Conservation (phyloP, 1,140 invertebrate genomes). For the Zaprionus davidi region DNA sequence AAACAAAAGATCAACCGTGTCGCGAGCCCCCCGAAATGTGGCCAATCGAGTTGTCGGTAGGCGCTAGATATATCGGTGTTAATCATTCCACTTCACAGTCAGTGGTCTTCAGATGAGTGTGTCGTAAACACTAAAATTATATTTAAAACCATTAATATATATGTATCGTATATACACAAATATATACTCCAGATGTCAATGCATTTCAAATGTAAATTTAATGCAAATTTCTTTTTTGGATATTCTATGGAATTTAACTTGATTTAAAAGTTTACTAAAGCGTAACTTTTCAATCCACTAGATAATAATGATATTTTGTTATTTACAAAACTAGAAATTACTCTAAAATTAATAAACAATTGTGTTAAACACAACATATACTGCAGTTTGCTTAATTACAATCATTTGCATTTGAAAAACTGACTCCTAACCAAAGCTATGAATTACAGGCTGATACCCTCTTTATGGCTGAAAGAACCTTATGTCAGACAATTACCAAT, state of each 20-base stretch:
- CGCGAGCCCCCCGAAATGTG: constrained; percentile 20
- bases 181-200: neutral
- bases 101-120: neutral
- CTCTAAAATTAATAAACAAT: neutral
- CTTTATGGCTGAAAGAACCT: too few species aligned
- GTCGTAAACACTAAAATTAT: constrained; percentile 11
- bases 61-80: neutral
- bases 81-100: neutral
- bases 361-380: neutral
- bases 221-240: neutral
- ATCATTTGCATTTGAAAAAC: neutral
- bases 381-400: neutral
- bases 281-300: neutral
- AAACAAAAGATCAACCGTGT: constrained; percentile 14
- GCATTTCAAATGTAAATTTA: neutral
- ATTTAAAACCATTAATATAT: neutral
- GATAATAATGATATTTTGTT: neutral
- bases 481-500: neutral
- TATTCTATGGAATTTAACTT: neutral
- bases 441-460: neutral
- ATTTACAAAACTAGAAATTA: neutral
- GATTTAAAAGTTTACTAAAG: neutral
- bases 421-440: neutral
- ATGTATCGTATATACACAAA: neutral
- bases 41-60: constrained; percentile 9